Evolutionary conservation across 2,113 vertebrate species (phyloP), one percentile per base, ranked within the genome.

Genomic region (Typhlomys cinereus): DNA sequence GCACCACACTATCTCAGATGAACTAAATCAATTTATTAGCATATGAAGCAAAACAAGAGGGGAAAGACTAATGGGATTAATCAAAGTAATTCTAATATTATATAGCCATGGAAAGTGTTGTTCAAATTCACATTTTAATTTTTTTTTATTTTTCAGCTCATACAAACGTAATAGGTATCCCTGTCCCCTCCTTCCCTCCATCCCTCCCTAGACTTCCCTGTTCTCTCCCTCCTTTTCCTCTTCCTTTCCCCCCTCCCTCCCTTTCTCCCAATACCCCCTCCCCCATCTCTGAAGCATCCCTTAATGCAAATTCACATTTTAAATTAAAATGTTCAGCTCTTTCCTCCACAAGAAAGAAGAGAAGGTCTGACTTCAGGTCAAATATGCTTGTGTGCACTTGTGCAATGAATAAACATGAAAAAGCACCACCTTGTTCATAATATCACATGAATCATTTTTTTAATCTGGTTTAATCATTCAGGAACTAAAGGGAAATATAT

Each of bases 11-110:
- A 93, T 92, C 94, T 57, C 86, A 95, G 80, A 90, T 88, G 81
- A 96, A 96, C 29, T 41, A 66, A 82, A 93, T 41, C 7, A 5
- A 94, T 95, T 95, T 95, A 84, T 95, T 96, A 91, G 46, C 17
- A 84, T 92, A 46, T 71, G 82, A 92, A 88, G 80, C 23, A 61
- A 81, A 91, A 97, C 84, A 66, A 4, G 31, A 95, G n/a, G 79
- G 87, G 23, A 12, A 88, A 93, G 76, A 84, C 14, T 48, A 54
- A 48, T n/a, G 64, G 29, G 94, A 96, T 62, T 70, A 80, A 85
- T 79, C 41, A 46, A 46, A 80, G 67, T 57, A 90, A 87, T 75
- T 36, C 70, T 74, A 23, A 29, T 54, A 71, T 73, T 73, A 14
- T 10, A 0, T 93, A 59, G 44, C 79, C 92, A 91, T 50, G 80